Base-by-base conservation (phyloP, 2,888 invertebrate genomes). In the Pasiphila rectangulata region DNA sequence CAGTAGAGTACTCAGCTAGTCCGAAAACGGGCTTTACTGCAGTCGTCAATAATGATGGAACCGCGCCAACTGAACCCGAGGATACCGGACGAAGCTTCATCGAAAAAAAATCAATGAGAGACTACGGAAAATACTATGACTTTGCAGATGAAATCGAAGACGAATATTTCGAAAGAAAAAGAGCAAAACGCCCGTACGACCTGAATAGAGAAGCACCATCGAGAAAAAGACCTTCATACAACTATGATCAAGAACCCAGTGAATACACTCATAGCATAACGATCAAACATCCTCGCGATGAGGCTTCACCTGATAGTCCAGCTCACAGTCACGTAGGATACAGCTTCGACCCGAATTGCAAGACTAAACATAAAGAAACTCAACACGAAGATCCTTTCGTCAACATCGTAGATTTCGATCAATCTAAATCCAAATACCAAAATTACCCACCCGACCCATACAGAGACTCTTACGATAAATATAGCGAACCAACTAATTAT, bases 1-100 rank as follows among this genome's bases (percentile, higher is more conserved):
- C 89, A 24, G 92, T 92, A 16, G 90, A 92, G 59, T 92, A 92
- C 67, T 90, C 91, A 16, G 90, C 91, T 12, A 90, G 90, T 42
- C 89, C 90, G 5, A 81, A 89, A 38, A 81, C 77, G 36, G 91
- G 91, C 17, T 92, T 92, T 56, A 89, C 89, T 59, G 91, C 91
- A 13, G 79, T 89, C 6, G 90, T 91, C 2, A 91, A 90, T 57
- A 90, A 84, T 57, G 84, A 86, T 46, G 88, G 79, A n/a, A 70
- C 51, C 27, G 57, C 61, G 32, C 49, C 59, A 5, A 50, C 61
- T n/a, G 19, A 27, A 25, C 7, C 45, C 2, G 17, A 32, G 46
- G 48, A 58, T 41, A 57, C 51, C 9, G 75, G 61, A 25, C 51
- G 63, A 41, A 65, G 56, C 52, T 47, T 63, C 4, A 60, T 77